A percentile compares a stretch with the other conserved stretches of the same genome.
Conservation (phyloP, 2,797 vertebrate species). For the Gymnodraco acuticeps region DNA sequence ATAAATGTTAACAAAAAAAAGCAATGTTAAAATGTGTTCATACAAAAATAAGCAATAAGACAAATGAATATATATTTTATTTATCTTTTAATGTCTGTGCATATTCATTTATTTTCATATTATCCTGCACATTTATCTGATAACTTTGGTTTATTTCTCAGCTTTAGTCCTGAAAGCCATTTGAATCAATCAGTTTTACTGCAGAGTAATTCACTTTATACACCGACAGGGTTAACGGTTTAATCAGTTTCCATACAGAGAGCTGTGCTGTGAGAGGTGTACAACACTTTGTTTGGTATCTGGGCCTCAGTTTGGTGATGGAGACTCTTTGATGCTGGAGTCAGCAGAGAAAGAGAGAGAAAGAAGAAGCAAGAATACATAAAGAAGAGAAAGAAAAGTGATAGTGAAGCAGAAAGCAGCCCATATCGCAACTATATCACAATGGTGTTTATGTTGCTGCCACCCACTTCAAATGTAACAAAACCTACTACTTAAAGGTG, state of each 20-base stretch:
- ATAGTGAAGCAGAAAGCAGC: conserved; percentile 32
- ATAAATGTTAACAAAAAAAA: no score
- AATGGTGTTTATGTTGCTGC: background rate
- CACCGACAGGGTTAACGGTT: background rate
- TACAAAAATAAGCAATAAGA: no score
- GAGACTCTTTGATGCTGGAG: conserved; percentile 71
- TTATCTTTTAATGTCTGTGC: no score
- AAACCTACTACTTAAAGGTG: background rate
- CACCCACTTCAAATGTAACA: background rate
- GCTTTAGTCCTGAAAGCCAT: no score
- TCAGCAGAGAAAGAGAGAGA: conserved; percentile 31
- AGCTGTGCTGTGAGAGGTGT: conserved; percentile 63
- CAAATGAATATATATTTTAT: no score
- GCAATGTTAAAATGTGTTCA: no score
- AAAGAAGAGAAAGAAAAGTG: conserved; percentile 19
- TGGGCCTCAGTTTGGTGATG: conserved; percentile 51
- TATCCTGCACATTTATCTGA: no score
- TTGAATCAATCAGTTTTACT: background rate
- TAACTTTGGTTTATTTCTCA: no score
- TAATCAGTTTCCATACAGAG: conserved; percentile 61
- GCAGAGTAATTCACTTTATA: conserved; percentile 12
- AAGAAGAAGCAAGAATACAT: conserved; percentile 21
- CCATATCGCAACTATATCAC: background rate
- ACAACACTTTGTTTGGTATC: conserved; percentile 60
- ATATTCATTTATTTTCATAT: no score